Percentiles rank a stretch among this genome's conserved stretches.
These are phyloP conservation scores for Hylaeus volcanicus DNA, from an alignment of 1,140 invertebrate species.

Conservation along the genomic window DNA sequence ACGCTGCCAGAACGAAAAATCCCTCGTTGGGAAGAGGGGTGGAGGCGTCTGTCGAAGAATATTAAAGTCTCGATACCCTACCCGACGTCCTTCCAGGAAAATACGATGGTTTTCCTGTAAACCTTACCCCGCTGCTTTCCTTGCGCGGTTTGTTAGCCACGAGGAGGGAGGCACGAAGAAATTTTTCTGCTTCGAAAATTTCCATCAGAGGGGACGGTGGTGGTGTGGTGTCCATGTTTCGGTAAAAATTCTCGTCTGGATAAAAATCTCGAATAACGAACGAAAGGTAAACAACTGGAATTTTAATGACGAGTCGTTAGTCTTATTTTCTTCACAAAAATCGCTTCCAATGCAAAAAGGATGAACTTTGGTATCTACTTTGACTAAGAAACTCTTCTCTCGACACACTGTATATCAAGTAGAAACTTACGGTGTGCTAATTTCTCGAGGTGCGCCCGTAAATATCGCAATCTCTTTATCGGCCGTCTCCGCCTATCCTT, in stretches of 20 bases:
- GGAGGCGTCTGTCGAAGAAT: conserved; percentile 72
- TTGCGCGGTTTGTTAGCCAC: conserved; percentile 64
- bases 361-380: no score
- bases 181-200: background rate
- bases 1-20: conserved; percentile 49
- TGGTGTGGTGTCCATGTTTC: no score
- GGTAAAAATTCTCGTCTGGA: no score
- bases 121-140: conserved; percentile 48
- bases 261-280: no score
- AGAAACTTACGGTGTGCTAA: background rate
- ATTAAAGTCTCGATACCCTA: conserved; percentile 73
- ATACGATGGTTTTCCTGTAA: conserved; percentile 50
- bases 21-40: conserved; percentile 58
- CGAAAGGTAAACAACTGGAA: no score
- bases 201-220: background rate
- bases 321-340: no score
- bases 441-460: background rate
- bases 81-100: conserved; percentile 63
- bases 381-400: no score
- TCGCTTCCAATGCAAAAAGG: no score
- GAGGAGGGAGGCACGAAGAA: background rate
- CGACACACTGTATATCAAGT: background rate
- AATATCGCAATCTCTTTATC: conserved; percentile 15
- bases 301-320: no score
- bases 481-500: background rate